A percentile compares a stretch with the other conserved stretches of the same genome.
Conservation (phyloP, 2,888 invertebrate genomes). For the Deilephila porcellus region DNA sequence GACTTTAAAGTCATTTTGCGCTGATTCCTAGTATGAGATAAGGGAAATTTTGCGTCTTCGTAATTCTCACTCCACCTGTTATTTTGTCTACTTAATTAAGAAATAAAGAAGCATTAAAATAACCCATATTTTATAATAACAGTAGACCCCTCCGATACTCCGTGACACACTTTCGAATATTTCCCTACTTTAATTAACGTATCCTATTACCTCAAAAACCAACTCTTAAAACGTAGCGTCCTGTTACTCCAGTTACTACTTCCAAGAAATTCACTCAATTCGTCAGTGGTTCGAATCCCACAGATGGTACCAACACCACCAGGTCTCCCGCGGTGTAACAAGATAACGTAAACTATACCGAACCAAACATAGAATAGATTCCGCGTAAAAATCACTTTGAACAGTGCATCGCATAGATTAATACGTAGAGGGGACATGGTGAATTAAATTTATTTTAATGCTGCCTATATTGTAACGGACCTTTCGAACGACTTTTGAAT, state of each 20-base stretch:
- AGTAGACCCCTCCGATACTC: no score
- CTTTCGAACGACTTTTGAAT: no score
- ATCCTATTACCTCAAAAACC: background rate
- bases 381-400: conserved; percentile 26
- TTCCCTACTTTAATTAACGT: background rate
- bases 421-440: background rate
- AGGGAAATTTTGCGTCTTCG: no score
- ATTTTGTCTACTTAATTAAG: no score
- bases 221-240: background rate
- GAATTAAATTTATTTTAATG: background rate
- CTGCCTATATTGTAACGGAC: background rate
- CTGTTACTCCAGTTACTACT: background rate
- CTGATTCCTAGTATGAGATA: no score
- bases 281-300: background rate
- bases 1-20: no score
- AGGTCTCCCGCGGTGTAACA: conserved; percentile 28
- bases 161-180: background rate
- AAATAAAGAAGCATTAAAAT: no score
- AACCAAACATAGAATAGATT: conserved; percentile 27
- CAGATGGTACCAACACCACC: conserved; percentile 12
- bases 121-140: no score
- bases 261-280: background rate
- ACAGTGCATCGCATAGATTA: background rate
- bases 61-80: no score
- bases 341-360: conserved; percentile 29